Conservation (phyloP, 2,113 vertebrate species). For the Calonectris borealis region DNA sequence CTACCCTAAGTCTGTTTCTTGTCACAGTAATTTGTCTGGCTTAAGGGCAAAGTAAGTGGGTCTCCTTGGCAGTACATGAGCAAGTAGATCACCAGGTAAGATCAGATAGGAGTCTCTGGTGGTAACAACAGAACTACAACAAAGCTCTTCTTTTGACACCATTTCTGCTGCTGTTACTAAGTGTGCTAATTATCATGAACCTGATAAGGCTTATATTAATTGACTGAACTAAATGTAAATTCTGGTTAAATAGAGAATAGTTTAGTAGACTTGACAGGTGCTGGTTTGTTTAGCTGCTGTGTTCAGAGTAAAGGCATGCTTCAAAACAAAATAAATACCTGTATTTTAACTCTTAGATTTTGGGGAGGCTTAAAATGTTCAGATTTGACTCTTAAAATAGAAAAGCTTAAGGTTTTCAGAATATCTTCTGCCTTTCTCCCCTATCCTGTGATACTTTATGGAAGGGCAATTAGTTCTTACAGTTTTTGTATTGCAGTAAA, state of each 20-base stretch:
- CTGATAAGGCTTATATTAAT: conserved; percentile 45
- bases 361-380: not conserved
- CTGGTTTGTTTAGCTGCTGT: not conserved
- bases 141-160: conserved; percentile 13
- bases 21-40: conserved; percentile 60
- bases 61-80: conserved; percentile 30
- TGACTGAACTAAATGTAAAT: conserved; percentile 47
- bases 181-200: conserved; percentile 52
- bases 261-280: not conserved
- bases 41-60: conserved; percentile 43
- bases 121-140: not conserved
- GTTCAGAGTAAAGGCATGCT: not conserved
- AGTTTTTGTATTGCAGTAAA: not conserved
- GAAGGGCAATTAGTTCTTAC: not conserved
- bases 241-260: conserved; percentile 19
- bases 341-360: not conserved
- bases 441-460: not conserved
- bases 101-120: conserved; percentile 53
- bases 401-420: not conserved
- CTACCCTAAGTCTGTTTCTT: conserved; percentile 41
- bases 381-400: not conserved
- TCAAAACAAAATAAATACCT: not conserved
- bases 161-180: conserved; percentile 44
- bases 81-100: conserved; percentile 55
- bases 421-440: not conserved